These are phyloP conservation scores for Apostichopus californicus DNA, from an alignment of 35 echinoderm and acorn worm species.

Conservation along the genomic window DNA sequence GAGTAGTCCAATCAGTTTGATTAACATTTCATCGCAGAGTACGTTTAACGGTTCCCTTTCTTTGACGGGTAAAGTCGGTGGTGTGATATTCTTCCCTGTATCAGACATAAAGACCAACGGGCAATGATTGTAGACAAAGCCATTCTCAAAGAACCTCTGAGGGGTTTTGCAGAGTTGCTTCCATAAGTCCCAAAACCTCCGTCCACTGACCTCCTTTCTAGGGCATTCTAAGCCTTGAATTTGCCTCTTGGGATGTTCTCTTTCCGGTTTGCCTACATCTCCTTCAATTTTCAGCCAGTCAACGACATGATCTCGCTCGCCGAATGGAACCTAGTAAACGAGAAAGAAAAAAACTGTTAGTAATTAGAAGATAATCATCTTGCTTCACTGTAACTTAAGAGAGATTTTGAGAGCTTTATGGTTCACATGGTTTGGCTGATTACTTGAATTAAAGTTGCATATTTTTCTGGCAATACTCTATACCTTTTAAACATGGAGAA, in stretches of 20 bases:
- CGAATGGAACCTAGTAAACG: conserved; percentile 88
- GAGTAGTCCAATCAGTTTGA: conserved; percentile 72
- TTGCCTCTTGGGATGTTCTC: conserved; percentile 88
- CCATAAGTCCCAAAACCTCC: conserved; percentile 90
- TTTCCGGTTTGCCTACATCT: conserved; percentile 84
- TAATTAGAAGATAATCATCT: too few relatives aligned
- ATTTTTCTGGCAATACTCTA: too few relatives aligned
- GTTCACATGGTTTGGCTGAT: too few relatives aligned
- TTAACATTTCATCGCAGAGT: conserved; percentile 76
- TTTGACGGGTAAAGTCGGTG: conserved; percentile 64
- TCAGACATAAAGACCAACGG: conserved; percentile 88
- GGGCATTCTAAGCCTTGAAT: conserved; percentile 80
- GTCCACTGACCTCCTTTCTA: conserved; percentile 90
- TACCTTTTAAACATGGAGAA: too few relatives aligned
- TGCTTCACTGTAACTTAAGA: too few relatives aligned
- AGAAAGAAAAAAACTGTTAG: background rate
- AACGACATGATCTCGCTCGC: conserved; percentile 74
- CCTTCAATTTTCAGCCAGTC: conserved; percentile 88
- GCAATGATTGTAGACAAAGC: conserved; percentile 95
- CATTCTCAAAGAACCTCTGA: conserved; percentile 75
- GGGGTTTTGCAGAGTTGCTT: conserved; percentile 85
- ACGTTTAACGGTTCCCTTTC: conserved; percentile 76
- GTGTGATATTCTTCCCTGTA: conserved; percentile 91
- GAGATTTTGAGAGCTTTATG: too few relatives aligned
- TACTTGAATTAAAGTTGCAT: too few relatives aligned